phyloP scores from a whole-genome alignment of 2,797 vertebrate species.

The Ceyx erithaca region DNA sequence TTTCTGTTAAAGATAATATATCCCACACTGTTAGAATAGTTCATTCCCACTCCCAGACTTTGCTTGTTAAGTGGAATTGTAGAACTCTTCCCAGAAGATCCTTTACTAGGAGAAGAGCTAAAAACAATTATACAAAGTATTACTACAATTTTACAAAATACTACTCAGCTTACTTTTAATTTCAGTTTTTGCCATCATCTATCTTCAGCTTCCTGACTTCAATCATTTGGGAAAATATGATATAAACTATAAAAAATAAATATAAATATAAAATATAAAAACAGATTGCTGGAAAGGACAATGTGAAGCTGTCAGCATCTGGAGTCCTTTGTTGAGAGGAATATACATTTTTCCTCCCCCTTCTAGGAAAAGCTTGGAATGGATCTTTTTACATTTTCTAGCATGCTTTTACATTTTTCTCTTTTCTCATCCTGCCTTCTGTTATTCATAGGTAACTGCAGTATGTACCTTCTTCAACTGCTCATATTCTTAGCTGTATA shows the following conservation, averaged over 20 bases:
- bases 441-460: neutral
- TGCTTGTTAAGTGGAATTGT: neutral
- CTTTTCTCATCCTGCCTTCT: neutral
- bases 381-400: neutral
- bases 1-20: neutral
- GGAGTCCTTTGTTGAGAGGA: neutral
- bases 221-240: neutral
- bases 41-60: neutral
- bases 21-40: neutral
- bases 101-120: neutral
- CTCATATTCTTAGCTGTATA: neutral
- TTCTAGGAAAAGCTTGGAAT: neutral
- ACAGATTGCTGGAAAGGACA: neutral
- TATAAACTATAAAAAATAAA: too few species aligned
- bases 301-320: neutral
- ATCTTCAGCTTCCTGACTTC: neutral
- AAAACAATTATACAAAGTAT: neutral
- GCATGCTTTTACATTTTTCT: neutral
- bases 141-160: neutral
- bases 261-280: too few species aligned
- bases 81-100: neutral
- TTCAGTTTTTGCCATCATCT: neutral
- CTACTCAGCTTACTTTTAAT: neutral
- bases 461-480: neutral
- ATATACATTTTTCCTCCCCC: neutral